phyloP scores from a whole-genome alignment of 64 coral and sea anemone species.

The Montipora efflorescens region DNA sequence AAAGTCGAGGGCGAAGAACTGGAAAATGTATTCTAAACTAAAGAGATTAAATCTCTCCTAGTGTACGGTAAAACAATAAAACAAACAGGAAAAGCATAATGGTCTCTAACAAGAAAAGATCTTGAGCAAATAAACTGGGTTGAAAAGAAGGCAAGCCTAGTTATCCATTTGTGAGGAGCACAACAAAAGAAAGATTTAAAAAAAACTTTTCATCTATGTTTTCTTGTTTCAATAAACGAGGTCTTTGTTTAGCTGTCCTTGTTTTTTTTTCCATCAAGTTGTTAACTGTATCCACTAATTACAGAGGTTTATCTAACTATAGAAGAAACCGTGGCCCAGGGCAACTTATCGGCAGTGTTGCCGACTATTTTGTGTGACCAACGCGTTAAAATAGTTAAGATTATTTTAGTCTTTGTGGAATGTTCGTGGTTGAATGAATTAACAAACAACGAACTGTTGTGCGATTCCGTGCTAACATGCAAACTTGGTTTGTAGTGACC shows the following conservation, averaged over 20 bases:
- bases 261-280: neutral
- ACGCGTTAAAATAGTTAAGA: constrained; percentile 26
- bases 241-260: neutral
- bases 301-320: neutral
- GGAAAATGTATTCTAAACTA: constrained; percentile 34
- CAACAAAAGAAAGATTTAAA: neutral
- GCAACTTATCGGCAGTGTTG: neutral
- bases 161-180: neutral
- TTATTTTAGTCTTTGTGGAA: constrained; percentile 30
- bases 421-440: constrained; percentile 5
- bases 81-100: constrained; percentile 2
- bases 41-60: constrained; percentile 25
- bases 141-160: neutral
- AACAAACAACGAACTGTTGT: neutral
- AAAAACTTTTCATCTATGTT: neutral
- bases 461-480: neutral
- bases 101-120: constrained; percentile 5
- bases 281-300: neutral
- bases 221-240: neutral
- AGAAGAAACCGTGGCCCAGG: neutral
- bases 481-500: neutral
- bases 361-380: neutral
- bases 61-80: constrained; percentile 11
- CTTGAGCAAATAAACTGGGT: constrained; percentile 15
- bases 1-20: neutral